Evolutionary conservation across 2,113 vertebrate species (phyloP), one percentile per base, ranked within the genome.

Genomic region (Carassius gibelio): DNA sequence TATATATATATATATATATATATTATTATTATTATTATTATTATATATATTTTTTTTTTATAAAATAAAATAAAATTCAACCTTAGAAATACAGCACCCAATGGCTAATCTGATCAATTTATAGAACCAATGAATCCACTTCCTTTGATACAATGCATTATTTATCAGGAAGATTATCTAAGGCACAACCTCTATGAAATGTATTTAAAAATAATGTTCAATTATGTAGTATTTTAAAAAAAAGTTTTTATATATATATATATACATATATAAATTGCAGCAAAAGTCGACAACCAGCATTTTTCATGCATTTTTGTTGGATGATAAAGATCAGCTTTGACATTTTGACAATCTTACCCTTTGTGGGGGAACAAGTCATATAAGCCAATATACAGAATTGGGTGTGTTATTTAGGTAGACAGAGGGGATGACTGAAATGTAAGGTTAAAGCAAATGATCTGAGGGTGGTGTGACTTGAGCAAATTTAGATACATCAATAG

Each of bases 391-490:
- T 30, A 30, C 30, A 30, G 30, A 30, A 30, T n/a, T 23, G 23
- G n/a, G 2, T 26, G 42, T 75, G 71, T 8, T 75, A 75, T 74
- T 74, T 26, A 23, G 11, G 71, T 14, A 3, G 71, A 75, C 71
- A 48, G 42, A 48, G n/a, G 2, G 1, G 38, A 48, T 75, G 71
- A 48, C 71, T 15, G 42, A 15, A 75, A 23, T 75, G 13, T 75
- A 75, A 75, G n/a, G 72, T 75, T 26, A 26, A 74, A 50, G 71
- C n/a, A 75, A 15, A 75, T 75, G 6, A 75, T 75, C 71, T 75
- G n/a, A 50, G 5, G 71, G 42, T 50, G 42, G 42, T 50, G 71
- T 75, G 71, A 75, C 42, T 2, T 72, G 21, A 74, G n/a, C 11
- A 48, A 23, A 48, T 74, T 26, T 74, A 23, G 5, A 66, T 30